phyloP scores from a whole-genome alignment of 1,140 invertebrate species.

The Neodiprion lecontei region DNA sequence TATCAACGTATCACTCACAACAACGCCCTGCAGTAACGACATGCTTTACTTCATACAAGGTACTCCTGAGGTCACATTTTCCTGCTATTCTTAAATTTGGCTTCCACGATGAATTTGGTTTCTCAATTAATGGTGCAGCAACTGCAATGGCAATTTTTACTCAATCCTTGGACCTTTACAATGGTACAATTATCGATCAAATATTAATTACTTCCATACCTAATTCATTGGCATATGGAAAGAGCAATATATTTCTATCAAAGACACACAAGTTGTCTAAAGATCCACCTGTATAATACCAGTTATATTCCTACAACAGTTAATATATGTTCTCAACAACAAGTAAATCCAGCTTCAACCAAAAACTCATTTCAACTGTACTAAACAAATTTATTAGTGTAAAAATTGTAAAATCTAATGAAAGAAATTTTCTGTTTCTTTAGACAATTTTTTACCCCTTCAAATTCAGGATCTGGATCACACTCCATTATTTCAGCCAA shows the following conservation, averaged over 20 bases:
- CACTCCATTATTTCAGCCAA: slow-evolving; percentile 49
- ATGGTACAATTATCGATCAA: slow-evolving; percentile 4
- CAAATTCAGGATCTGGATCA: slow-evolving; percentile 57
- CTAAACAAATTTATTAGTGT: background rate
- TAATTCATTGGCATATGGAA: slow-evolving; percentile 51
- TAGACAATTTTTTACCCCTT: slow-evolving; percentile 41
- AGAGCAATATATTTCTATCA: slow-evolving; percentile 44
- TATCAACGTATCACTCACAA: background rate
- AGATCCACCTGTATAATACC: slow-evolving; percentile 57
- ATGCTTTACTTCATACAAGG: slow-evolving; percentile 44
- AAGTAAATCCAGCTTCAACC: background rate
- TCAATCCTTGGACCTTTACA: slow-evolving; percentile 15
- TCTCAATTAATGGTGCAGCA: slow-evolving; percentile 33
- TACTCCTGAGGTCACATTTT: slow-evolving; percentile 39
- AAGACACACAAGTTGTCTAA: slow-evolving; percentile 39
- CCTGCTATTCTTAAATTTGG: slow-evolving; percentile 41
- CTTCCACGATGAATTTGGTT: slow-evolving; percentile 42
- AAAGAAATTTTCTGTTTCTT: background rate
- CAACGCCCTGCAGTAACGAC: background rate
- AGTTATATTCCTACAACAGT: slow-evolving; percentile 51
- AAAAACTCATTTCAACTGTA: background rate
- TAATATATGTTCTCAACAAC: background rate
- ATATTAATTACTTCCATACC: slow-evolving; percentile 27
- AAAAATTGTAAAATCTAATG: background rate
- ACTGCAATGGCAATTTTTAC: slow-evolving; percentile 35